A percentile compares a stretch with the other conserved stretches of the same genome.
Conservation (phyloP, 2,113 vertebrate species). For the Forbesichthys agassizii region DNA sequence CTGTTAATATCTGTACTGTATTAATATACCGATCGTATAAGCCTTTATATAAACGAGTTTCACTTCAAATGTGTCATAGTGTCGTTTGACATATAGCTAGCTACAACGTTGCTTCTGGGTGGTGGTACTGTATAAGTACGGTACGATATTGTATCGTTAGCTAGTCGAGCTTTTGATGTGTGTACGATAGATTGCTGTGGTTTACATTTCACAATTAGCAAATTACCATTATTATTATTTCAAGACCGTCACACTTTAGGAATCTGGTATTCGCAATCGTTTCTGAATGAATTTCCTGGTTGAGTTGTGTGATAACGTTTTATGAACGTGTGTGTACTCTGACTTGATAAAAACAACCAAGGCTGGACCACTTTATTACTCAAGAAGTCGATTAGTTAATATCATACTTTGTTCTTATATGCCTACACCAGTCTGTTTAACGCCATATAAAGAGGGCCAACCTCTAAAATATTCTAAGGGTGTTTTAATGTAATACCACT, state of each 20-base stretch:
- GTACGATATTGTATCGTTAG: background rate
- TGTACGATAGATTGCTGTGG: background rate
- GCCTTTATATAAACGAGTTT: too few species aligned
- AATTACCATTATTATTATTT: background rate
- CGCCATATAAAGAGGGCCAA: too few species aligned
- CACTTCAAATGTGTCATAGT: constrained; percentile 15
- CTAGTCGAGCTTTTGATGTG: background rate
- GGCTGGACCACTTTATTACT: too few species aligned
- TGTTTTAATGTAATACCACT: too few species aligned
- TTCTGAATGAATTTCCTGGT: constrained; percentile 9
- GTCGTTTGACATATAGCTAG: constrained; percentile 59
- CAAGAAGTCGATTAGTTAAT: too few species aligned
- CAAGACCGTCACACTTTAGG: background rate
- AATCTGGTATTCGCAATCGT: constrained; percentile 25
- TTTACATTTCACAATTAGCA: background rate
- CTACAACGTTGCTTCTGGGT: background rate
- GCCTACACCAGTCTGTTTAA: too few species aligned
- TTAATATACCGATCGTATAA: background rate
- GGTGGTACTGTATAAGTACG: too few species aligned
- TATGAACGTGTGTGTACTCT: too few species aligned
- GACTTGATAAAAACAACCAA: too few species aligned
- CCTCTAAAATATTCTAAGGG: too few species aligned
- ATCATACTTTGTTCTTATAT: too few species aligned
- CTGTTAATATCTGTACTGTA: background rate
- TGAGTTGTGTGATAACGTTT: constrained; percentile 20